These are phyloP conservation scores for Potorous gilbertii DNA, from an alignment of 2,797 vertebrate species.

Conservation along the genomic window DNA sequence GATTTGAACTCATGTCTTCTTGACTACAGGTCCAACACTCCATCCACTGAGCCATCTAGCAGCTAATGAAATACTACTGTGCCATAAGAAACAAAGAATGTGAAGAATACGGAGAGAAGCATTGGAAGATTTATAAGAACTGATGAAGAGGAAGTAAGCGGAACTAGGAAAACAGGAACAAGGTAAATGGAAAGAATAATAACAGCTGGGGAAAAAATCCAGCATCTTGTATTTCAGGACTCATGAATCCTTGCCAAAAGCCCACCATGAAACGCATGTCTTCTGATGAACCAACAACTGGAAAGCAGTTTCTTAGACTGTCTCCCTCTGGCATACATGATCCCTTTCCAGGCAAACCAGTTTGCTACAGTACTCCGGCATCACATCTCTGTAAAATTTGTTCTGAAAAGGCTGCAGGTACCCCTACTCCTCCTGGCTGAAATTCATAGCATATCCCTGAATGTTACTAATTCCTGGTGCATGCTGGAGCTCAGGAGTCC, in stretches of 20 bases:
- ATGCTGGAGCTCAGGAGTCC: background rate
- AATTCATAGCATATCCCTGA: background rate
- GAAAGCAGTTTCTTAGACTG: background rate
- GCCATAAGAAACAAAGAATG: background rate
- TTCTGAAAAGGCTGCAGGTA: background rate
- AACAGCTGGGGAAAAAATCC: background rate
- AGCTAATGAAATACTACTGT: too few relatives aligned
- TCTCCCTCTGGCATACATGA: background rate
- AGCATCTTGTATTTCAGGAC: background rate
- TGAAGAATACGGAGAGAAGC: background rate
- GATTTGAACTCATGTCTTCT: too few relatives aligned
- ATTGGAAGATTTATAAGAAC: background rate
- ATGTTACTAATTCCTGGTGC: background rate
- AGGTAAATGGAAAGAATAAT: background rate
- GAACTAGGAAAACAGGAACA: background rate
- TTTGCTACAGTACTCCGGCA: background rate
- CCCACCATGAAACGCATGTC: background rate
- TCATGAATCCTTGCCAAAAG: background rate
- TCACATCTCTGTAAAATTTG: background rate
- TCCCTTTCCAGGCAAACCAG: background rate
- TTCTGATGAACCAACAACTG: background rate
- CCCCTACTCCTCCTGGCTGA: background rate
- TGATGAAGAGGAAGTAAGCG: background rate
- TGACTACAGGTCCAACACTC: too few relatives aligned
- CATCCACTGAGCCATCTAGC: too few relatives aligned